These are phyloP conservation scores for honey bee (Apis mellifera) DNA, from an alignment of 1,140 invertebrate species.

Conservation along the genomic window Amel_HAv3.1 CM009936.2:3911001-3911500, in stretches of 20 bases:
- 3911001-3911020: no score
- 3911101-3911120: no score
- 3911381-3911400: conserved; percentile 38
- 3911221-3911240: conserved; percentile 10
- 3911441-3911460: conserved; percentile 61
- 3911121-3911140: no score
- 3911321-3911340: conserved; percentile 19
- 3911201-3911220: no score
- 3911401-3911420: conserved; percentile 36
- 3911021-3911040: no score
- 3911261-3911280: not conserved
- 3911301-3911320: conserved; percentile 37
- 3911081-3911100: no score
- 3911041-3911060: no score
- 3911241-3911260: conserved; percentile 8
- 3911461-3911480: conserved; percentile 34
- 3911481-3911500: conserved; percentile 24
- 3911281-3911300: conserved; percentile 47
- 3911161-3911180: no score
- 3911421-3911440: conserved; percentile 59
- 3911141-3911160: no score
- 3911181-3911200: no score
- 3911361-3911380: not conserved
- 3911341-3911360: conserved; percentile 18
- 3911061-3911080: no score